These are phyloP conservation scores for Xenopus laevis DNA, from an alignment of 2,113 vertebrate species.

Conservation along the genomic window DNA sequence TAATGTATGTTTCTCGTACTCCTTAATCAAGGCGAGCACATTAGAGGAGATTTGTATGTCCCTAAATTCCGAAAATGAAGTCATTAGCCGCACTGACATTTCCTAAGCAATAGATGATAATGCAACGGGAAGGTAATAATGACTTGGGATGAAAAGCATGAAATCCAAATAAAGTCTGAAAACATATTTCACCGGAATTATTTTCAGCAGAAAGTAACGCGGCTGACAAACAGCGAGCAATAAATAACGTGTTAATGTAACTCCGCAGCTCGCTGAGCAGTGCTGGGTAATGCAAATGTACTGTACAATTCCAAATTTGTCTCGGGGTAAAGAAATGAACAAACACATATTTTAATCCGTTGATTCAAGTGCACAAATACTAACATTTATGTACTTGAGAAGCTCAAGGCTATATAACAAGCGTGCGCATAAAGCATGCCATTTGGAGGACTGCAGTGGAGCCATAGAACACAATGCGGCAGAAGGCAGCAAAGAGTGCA, in stretches of 20 bases:
- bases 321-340: background rate
- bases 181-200: constrained; percentile 42
- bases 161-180: constrained; percentile 38
- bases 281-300: background rate
- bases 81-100: constrained; percentile 43
- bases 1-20: constrained; percentile 33
- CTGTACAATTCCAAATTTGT: background rate
- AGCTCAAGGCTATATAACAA: constrained; percentile 23
- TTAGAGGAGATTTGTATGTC: constrained; percentile 43
- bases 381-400: constrained; percentile 27
- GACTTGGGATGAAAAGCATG: constrained; percentile 38
- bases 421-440: constrained; percentile 23
- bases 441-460: constrained; percentile 5
- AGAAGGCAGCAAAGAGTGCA: background rate
- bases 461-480: background rate
- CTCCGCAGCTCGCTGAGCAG: background rate
- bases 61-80: constrained; percentile 43
- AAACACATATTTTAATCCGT: constrained; percentile 27
- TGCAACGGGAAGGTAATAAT: constrained; percentile 26
- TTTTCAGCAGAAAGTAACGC: constrained; percentile 16
- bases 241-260: constrained; percentile 24
- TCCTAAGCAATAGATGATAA: constrained; percentile 36
- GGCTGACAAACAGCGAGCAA: constrained; percentile 30
- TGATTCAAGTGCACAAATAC: constrained; percentile 13
- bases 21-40: constrained; percentile 39